Conservation (phyloP, 1,140 invertebrate genomes). For the Stenopsyche tienmushanensis region DNA sequence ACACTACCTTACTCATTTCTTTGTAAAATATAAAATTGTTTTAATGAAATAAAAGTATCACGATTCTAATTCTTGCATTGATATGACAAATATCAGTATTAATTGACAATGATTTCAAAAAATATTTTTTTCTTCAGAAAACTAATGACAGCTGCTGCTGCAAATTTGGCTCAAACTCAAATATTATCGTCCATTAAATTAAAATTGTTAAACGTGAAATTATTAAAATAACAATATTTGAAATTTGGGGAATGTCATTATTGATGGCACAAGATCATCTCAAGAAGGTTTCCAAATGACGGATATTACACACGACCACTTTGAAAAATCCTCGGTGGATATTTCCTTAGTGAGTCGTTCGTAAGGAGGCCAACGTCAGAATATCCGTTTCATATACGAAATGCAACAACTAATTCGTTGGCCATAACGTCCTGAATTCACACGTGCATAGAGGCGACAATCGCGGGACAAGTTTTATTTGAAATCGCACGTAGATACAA, state of each 20-base stretch:
- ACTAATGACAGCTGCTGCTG: no score
- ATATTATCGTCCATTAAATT: not conserved
- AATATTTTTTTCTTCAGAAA: no score
- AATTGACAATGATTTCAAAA: no score
- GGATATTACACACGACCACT: not conserved
- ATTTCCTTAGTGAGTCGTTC: not conserved
- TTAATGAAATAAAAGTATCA: no score
- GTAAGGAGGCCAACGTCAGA: constrained; percentile 1
- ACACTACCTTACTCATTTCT: no score
- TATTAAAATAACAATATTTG: not conserved
- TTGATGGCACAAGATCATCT: not conserved
- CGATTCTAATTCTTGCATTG: no score
- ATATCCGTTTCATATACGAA: not conserved
- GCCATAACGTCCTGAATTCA: not conserved
- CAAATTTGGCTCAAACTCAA: no score
- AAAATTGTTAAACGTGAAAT: not conserved
- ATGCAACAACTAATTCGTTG: not conserved
- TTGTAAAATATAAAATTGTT: no score
- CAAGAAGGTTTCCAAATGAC: not conserved
- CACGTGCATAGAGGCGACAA: not conserved
- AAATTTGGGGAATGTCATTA: not conserved
- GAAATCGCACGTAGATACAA: constrained; percentile 23
- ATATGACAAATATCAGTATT: no score
- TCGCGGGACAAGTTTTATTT: constrained; percentile 3
- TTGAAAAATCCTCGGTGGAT: not conserved